Evolutionary conservation across 2,888 invertebrate species (phyloP).

Genomic region (Melinaea menophilus): DNA sequence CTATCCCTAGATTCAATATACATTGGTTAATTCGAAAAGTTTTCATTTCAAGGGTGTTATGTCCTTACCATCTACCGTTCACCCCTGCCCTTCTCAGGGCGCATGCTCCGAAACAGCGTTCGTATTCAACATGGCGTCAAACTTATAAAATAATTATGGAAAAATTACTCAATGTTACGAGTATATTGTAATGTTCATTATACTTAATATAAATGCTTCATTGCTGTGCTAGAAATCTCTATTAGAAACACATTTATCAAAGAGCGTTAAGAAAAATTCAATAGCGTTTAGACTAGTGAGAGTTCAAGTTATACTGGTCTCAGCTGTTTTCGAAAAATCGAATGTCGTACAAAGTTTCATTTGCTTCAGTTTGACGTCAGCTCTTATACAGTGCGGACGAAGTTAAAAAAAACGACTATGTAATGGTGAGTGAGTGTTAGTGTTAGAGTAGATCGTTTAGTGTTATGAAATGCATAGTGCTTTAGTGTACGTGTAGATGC

Average conservation of each 20-base stretch:
- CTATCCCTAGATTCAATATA: too few relatives aligned
- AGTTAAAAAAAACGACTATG: slow-evolving; percentile 50
- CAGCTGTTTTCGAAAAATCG: slow-evolving; percentile 72
- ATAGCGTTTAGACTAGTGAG: neutral
- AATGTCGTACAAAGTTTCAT: slow-evolving; percentile 47
- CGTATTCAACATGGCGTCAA: slow-evolving; percentile 53
- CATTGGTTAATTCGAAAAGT: slow-evolving; percentile 8
- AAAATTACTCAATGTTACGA: slow-evolving; percentile 17
- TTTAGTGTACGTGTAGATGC: slow-evolving; percentile 18
- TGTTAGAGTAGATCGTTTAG: slow-evolving; percentile 29
- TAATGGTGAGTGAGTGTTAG: slow-evolving; percentile 67
- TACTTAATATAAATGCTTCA: too few relatives aligned
- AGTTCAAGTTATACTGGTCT: slow-evolving; percentile 47
- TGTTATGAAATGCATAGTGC: slow-evolving; percentile 51
- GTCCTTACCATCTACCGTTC: slow-evolving; percentile 37
- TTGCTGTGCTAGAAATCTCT: too few relatives aligned
- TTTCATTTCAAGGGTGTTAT: slow-evolving; percentile 28
- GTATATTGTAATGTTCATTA: neutral
- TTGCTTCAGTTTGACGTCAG: slow-evolving; percentile 60
- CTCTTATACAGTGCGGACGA: slow-evolving; percentile 53
- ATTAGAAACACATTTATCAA: too few relatives aligned
- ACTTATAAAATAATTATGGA: slow-evolving; percentile 34
- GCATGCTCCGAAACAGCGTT: slow-evolving; percentile 52
- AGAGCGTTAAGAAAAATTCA: too few relatives aligned
- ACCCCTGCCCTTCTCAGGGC: slow-evolving; percentile 61